Conservation (phyloP, 2,113 vertebrate genomes). For the Hippopotamus amphibius region DNA sequence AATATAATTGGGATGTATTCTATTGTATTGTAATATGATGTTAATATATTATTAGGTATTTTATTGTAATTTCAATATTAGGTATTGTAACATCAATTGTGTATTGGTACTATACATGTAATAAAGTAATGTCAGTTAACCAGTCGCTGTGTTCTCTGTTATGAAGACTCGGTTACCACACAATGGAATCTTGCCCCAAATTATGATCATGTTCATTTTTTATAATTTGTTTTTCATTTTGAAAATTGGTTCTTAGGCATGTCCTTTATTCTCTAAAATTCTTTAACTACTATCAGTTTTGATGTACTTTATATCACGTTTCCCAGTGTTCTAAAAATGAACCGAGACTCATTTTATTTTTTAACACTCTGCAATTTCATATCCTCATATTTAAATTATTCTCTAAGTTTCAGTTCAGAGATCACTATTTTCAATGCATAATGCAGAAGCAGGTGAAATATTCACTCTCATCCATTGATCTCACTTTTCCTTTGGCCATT, state of each 20-base stretch:
- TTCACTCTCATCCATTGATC: not conserved
- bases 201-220: not conserved
- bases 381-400: not conserved
- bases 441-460: not conserved
- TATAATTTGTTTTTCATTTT: conserved; percentile 19
- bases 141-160: not conserved
- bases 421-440: not conserved
- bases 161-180: not conserved
- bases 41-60: not conserved
- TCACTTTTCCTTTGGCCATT: too few species aligned
- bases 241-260: not conserved
- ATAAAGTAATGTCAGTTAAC: not conserved
- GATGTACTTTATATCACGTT: not conserved
- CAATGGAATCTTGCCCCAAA: not conserved
- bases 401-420: not conserved
- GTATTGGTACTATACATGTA: not conserved
- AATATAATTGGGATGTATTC: not conserved
- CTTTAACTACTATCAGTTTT: not conserved
- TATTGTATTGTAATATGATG: not conserved
- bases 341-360: not conserved
- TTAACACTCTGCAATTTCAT: not conserved
- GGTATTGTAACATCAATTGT: not conserved
- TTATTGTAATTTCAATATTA: not conserved
- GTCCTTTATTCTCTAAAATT: not conserved
- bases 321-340: not conserved